Evolutionary conservation across 2,797 vertebrate genomes (phyloP), one percentile per base, ranked within the genome.

Genomic region (Muscicapa striata): DNA sequence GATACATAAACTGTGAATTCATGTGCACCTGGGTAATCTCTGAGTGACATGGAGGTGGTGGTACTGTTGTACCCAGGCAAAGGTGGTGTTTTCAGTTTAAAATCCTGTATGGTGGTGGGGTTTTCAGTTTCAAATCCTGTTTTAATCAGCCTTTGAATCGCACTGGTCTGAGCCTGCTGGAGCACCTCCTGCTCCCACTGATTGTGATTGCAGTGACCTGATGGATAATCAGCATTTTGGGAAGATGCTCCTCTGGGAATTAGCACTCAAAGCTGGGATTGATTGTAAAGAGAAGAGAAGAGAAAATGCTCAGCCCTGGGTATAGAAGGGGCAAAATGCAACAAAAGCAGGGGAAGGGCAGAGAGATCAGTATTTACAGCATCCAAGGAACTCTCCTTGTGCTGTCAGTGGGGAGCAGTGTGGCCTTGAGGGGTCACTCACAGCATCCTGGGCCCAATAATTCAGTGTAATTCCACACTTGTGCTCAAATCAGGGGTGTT

Each of bases 141-240:
- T 61, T 52, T 52, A 52, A 29, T 29, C 55, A 74, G 61, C 24
- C 3, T 81, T 67, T 59, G 69, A 67, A 52, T 55, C 10, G 9
- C 24, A 1, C 12, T 21, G 61, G 3, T 24, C 4, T 19, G 58
- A 74, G 48, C 15, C 80, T 85, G 76, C 63, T 23, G 45, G 41
- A 73, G 59, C 58, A 54, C 20, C 74, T 81, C n/a, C 69, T 79
- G 57, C 45, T 83, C 69, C 86, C 55, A 3, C 38, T 62, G 74
- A 11, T 69, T 40, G 6, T 61, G 49, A 16, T 64, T 9, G 4
- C 0, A 32, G 51, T 0, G 1, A 29, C 48, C 30, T 15, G 70
- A 63, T 48, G 76, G 83, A 12, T 64, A 36, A 57, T 78, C 54
- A 78, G 69, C 70, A 40, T 40, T 83, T 45, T 49, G 84, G 77